A percentile compares a stretch with the other conserved stretches of the same genome.
Conservation (phyloP, 1,140 invertebrate species). For the Nymphalis io region DNA sequence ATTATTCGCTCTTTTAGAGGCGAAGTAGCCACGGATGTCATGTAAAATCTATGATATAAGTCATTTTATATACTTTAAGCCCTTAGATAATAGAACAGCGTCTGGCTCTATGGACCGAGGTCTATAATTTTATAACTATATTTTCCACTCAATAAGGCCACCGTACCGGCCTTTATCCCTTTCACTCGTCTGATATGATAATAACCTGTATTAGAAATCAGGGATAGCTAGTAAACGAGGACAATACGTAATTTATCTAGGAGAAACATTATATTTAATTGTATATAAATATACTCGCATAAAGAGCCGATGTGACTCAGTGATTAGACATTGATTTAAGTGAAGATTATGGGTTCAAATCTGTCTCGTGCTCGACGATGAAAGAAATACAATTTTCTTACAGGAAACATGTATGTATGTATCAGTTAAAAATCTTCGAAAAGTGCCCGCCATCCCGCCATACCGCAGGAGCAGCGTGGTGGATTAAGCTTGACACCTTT, state of each 20-base stretch:
- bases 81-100: conserved; percentile 10
- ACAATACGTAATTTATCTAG: conserved; percentile 2
- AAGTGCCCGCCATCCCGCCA: too few species aligned
- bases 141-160: conserved; percentile 43
- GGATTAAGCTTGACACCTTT: too few species aligned
- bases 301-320: not conserved
- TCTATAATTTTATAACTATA: conserved; percentile 32
- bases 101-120: conserved; percentile 15
- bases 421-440: too few species aligned
- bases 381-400: too few species aligned
- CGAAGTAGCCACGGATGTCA: too few species aligned
- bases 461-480: too few species aligned
- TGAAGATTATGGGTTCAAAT: too few species aligned
- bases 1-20: too few species aligned
- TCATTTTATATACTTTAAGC: not conserved
- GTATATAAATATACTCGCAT: not conserved
- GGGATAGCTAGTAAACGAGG: conserved; percentile 28
- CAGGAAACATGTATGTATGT: too few species aligned
- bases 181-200: conserved; percentile 52
- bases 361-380: too few species aligned
- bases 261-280: not conserved
- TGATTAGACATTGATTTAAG: too few species aligned
- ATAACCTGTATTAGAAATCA: conserved; percentile 49
- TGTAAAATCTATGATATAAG: not conserved
- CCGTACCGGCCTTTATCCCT: conserved; percentile 42